Evolutionary conservation across 2,888 invertebrate genomes (phyloP).

Genomic region (Linhomoeus sp.): DNA sequence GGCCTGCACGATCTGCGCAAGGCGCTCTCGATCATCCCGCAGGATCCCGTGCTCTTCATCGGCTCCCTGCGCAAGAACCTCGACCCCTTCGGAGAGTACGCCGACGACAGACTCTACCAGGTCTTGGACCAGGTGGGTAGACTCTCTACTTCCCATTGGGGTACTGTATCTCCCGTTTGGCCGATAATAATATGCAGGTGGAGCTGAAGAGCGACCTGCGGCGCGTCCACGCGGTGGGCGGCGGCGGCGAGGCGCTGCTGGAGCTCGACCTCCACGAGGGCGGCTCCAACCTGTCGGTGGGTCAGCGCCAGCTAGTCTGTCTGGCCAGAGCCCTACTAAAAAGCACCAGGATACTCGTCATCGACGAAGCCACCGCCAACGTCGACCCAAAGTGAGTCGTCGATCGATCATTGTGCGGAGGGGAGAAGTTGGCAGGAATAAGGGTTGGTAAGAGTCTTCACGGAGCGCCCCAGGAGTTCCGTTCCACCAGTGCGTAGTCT

Average conservation of each 20-base stretch:
- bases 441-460: no score
- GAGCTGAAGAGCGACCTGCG: slow-evolving; percentile 49
- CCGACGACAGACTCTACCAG: slow-evolving; percentile 58
- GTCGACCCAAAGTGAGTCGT: slow-evolving; percentile 53
- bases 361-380: slow-evolving; percentile 83
- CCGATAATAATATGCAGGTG: slow-evolving; percentile 37
- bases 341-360: slow-evolving; percentile 58
- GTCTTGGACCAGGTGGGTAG: slow-evolving; percentile 51
- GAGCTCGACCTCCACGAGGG: slow-evolving; percentile 4
- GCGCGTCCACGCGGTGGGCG: slow-evolving; percentile 45
- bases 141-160: background rate
- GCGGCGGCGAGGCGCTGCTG: slow-evolving; percentile 34
- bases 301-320: slow-evolving; percentile 71
- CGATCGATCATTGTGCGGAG: background rate
- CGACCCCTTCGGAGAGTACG: slow-evolving; percentile 59
- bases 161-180: background rate
- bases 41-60: slow-evolving; percentile 63
- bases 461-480: background rate
- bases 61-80: slow-evolving; percentile 69
- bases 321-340: slow-evolving; percentile 66
- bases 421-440: background rate
- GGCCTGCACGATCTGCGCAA: slow-evolving; percentile 55
- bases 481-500: background rate
- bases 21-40: slow-evolving; percentile 67
- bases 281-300: slow-evolving; percentile 56